A percentile compares a stretch with the other conserved stretches of the same genome.
Evolutionary conservation across 2,797 vertebrate species (phyloP).

Genomic region (Hypotaenidia philippensis): DNA sequence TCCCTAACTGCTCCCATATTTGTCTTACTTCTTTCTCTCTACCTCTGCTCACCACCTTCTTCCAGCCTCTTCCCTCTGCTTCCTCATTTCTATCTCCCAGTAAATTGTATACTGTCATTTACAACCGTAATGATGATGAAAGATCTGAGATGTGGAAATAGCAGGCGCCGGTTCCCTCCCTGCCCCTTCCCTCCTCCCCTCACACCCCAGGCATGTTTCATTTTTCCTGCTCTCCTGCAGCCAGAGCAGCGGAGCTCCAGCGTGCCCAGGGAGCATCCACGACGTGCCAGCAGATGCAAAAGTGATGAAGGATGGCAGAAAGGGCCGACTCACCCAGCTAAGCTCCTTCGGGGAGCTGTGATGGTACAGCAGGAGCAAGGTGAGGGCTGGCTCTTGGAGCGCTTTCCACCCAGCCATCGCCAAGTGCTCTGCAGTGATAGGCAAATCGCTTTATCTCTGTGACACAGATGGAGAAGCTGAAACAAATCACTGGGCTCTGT

Average conservation of each 20-base stretch:
- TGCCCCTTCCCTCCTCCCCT: background rate
- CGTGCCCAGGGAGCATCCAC: background rate
- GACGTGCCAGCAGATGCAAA: background rate
- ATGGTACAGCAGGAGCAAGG: background rate
- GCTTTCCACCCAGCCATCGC: background rate
- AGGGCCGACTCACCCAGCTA: background rate
- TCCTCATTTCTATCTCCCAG: background rate
- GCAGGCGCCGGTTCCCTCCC: background rate
- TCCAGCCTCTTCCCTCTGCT: constrained; percentile 1
- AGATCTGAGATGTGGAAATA: background rate
- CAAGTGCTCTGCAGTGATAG: constrained; percentile 34
- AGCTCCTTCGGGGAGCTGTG: background rate
- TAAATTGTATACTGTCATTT: constrained; percentile 15
- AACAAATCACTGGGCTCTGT: constrained; percentile 23
- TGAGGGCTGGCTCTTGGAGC: background rate
- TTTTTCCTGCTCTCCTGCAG: constrained; percentile 21
- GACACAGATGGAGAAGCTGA: constrained; percentile 16
- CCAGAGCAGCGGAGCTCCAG: background rate
- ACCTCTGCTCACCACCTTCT: background rate
- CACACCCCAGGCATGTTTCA: background rate
- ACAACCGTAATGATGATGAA: background rate
- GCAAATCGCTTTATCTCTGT: constrained; percentile 23
- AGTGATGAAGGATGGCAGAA: background rate
- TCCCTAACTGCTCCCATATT: background rate
- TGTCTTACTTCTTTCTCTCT: constrained; percentile 15